Conservation (phyloP, 2,888 invertebrate species). For the Brachyptera putata region DNA sequence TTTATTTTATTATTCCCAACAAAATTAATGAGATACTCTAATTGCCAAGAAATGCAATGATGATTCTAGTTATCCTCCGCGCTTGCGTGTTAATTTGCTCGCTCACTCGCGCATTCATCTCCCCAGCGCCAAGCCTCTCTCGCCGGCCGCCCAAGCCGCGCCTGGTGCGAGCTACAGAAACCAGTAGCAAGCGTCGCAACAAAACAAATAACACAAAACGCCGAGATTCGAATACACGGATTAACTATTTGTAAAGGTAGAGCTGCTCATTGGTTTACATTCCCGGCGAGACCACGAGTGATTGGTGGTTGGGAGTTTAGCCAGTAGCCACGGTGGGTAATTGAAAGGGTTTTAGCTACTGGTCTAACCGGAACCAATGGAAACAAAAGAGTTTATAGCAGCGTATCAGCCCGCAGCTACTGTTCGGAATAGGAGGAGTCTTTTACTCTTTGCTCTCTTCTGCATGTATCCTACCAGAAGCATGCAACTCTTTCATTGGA, state of each 20-base stretch:
- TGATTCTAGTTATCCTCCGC: too few relatives aligned
- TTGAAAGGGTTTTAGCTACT: conserved; percentile 27
- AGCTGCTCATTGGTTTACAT: conserved; percentile 9
- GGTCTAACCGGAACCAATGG: conserved; percentile 23
- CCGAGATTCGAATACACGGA: too few relatives aligned
- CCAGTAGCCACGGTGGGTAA: conserved; percentile 24
- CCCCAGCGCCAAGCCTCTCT: neutral
- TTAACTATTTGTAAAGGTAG: neutral
- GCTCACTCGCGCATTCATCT: neutral
- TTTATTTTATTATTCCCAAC: too few relatives aligned
- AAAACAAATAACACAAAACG: conserved; percentile 9
- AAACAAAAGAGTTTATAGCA: conserved; percentile 11
- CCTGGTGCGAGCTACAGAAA: neutral
- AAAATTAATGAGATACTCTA: too few relatives aligned
- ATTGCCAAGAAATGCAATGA: too few relatives aligned
- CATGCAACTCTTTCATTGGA: conserved; percentile 3
- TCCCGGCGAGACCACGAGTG: conserved; percentile 3
- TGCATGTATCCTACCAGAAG: neutral
- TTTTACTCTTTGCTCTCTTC: conserved; percentile 7
- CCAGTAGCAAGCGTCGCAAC: conserved; percentile 15
- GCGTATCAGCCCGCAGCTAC: conserved; percentile 20
- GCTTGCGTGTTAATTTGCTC: too few relatives aligned
- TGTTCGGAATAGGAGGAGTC: conserved; percentile 14
- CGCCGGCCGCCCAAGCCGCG: neutral
- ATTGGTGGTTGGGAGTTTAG: conserved; percentile 16